A percentile compares a stretch with the other conserved stretches of the same genome.
Evolutionary conservation across 2,797 vertebrate genomes (phyloP).

Genomic region (Gymnothorax reevesii): DNA sequence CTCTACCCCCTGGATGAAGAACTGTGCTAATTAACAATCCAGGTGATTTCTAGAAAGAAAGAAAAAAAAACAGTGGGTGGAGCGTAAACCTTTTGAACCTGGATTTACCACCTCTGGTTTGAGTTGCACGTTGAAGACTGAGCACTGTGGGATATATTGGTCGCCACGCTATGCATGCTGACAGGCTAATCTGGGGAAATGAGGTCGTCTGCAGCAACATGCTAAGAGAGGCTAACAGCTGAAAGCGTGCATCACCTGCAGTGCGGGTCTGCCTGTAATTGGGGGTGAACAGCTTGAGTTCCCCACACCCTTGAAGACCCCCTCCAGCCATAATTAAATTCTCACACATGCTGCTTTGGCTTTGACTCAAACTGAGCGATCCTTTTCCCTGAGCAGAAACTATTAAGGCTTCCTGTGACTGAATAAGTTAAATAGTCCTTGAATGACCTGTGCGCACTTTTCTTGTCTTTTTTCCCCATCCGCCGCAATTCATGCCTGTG

Average conservation of each 20-base stretch:
- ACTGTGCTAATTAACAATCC: too few species aligned
- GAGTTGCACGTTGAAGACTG: not conserved
- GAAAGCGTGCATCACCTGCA: constrained; percentile 10
- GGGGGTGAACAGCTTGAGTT: not conserved
- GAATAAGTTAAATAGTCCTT: constrained; percentile 2
- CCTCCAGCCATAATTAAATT: not conserved
- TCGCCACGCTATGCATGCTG: not conserved
- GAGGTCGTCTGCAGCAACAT: not conserved
- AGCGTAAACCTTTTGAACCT: too few species aligned
- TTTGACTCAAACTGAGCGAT: not conserved
- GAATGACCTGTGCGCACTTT: not conserved
- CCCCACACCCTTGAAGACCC: not conserved
- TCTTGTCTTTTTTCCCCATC: not conserved
- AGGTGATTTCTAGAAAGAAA: too few species aligned
- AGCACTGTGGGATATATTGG: not conserved
- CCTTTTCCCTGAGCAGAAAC: not conserved
- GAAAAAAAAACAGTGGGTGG: too few species aligned
- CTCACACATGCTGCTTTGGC: not conserved
- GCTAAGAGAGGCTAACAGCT: not conserved
- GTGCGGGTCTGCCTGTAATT: not conserved
- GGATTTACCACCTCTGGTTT: not conserved
- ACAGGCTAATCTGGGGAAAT: not conserved
- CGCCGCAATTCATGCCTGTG: not conserved
- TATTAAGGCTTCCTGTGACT: not conserved
- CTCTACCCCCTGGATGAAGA: too few species aligned